Conservation (phyloP, 2,113 vertebrate genomes). For the Podiceps cristatus region DNA sequence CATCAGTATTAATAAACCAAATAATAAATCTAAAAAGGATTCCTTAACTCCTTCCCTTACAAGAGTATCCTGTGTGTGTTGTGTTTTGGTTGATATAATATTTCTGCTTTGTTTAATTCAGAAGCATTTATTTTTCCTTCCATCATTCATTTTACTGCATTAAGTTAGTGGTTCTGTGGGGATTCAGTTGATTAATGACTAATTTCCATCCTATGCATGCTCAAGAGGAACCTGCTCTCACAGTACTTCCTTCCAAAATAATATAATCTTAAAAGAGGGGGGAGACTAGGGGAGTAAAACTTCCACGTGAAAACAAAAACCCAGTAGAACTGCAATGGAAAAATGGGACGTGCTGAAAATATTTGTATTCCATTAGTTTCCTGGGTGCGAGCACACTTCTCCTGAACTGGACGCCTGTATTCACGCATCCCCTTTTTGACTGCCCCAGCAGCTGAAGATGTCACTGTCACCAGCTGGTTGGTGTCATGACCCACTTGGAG, state of each 20-base stretch:
- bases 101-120: slow-evolving; percentile 51
- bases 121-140: slow-evolving; percentile 55
- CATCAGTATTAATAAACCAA: slow-evolving; percentile 77
- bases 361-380: background rate
- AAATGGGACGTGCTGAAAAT: background rate
- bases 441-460: background rate
- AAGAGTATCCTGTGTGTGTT: background rate
- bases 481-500: background rate
- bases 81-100: slow-evolving; percentile 27
- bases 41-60: background rate
- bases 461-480: background rate
- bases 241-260: slow-evolving; percentile 26
- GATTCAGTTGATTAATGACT: slow-evolving; percentile 66
- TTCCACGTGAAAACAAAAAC: background rate
- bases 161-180: slow-evolving; percentile 44
- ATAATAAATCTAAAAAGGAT: slow-evolving; percentile 59
- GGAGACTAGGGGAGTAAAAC: background rate
- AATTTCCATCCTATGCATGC: slow-evolving; percentile 49
- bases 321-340: background rate
- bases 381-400: background rate
- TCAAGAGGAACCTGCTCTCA: background rate
- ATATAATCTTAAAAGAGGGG: background rate
- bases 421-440: background rate
- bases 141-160: slow-evolving; percentile 60
- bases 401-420: background rate